Evolutionary conservation across 2,888 invertebrate genomes (phyloP), one percentile per base, ranked within the genome.

Genomic region (Calephelis perditalis): DNA sequence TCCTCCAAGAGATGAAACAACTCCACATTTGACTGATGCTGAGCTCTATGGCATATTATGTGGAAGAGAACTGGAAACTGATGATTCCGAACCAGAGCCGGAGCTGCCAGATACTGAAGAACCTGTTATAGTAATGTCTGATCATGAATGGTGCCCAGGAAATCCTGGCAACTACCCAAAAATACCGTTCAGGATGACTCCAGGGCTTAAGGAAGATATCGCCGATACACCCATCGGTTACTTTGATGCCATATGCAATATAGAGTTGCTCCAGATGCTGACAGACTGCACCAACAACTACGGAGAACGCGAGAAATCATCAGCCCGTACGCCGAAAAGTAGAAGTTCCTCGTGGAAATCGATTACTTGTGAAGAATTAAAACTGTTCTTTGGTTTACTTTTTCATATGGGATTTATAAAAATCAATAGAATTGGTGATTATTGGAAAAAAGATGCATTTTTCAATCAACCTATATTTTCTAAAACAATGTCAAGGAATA

Each of bases 201-300:
- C 65, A 46, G 65, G 66, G 46, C 66, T 65, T 37, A 62, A 67
- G 62, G 62, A 65, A 65, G 58, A 65, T 62, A 60, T 65, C 37
- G 66, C 47, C 58, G 63, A 65, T 60, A 56, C 57, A 57, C 63
- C 67, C 35, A 67, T 65, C 56, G 37, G 56, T n/a, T 67, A 67
- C 61, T 67, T 65, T 59, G 59, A 67, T 58, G 60, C 67, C 43
- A 47, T 65, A 59, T 67, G 67, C 57, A 62, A 58, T 59, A 40
- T 46, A 35, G 45, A 65, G 47, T 59, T 66, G 59, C 57, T 65
- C 44, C 47, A 63, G 56, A 60, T 65, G 58, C 56, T 65, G 46
- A 65, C 54, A 56, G 55, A 63, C 58, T 56, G 56, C 15, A 43
- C 56, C 56, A 56, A 56, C 43, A 15, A 56, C 37, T 56, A 56